Evolutionary conservation across 2,888 invertebrate species (phyloP).

Genomic region (Orchesella flavescens): DNA sequence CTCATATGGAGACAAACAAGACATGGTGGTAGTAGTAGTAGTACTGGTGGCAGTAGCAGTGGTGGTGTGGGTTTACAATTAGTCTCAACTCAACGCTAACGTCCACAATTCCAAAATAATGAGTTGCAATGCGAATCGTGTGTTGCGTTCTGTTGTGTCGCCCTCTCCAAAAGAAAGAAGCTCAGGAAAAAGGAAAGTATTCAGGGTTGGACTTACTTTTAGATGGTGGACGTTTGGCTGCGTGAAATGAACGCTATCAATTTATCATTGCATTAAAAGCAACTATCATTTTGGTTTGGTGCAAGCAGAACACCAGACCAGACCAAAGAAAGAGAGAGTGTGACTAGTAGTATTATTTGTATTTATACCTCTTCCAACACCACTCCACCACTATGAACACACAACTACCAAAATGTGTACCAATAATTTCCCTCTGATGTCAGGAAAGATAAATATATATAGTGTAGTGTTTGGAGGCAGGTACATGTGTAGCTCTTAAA

Average conservation of each 20-base stretch:
- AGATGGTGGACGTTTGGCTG: slow-evolving; percentile 28
- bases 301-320: not conserved
- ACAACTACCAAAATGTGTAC: too few relatives aligned
- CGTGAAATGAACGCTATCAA: slow-evolving; percentile 54
- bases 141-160: slow-evolving; percentile 28
- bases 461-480: slow-evolving; percentile 13
- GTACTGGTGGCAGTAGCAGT: not conserved
- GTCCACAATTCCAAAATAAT: slow-evolving; percentile 51
- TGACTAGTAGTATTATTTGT: not conserved
- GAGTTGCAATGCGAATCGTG: slow-evolving; percentile 16
- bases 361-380: too few relatives aligned
- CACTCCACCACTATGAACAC: too few relatives aligned
- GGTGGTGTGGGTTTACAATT: slow-evolving; percentile 37
- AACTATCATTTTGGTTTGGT: too few relatives aligned
- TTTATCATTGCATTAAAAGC: slow-evolving; percentile 38
- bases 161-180: not conserved
- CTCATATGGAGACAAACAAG: not conserved
- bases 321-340: slow-evolving; percentile 16
- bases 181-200: not conserved
- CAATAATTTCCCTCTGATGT: too few relatives aligned
- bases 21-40: not conserved
- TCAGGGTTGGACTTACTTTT: too few relatives aligned
- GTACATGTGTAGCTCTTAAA: not conserved
- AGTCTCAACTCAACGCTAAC: slow-evolving; percentile 31
- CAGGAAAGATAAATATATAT: too few relatives aligned